Percentiles rank a stretch among this genome's conserved stretches.
Evolutionary conservation across 1,140 invertebrate species (phyloP).

Genomic region (Aphaenogaster ashmeadi): DNA sequence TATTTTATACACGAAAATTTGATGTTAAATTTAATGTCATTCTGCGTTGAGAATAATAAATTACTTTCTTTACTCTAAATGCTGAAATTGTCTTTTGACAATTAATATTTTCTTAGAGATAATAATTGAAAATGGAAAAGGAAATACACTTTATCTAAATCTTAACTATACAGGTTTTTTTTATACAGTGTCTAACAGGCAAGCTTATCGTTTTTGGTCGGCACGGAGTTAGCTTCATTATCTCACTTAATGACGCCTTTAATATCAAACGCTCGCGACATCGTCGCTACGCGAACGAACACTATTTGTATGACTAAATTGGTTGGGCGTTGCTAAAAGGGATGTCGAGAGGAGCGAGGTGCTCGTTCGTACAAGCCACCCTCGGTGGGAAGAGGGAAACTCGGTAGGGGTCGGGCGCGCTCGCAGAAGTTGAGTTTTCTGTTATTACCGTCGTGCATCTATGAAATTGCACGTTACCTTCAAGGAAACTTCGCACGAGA

Average conservation of each 20-base stretch:
- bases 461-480: conserved; percentile 64
- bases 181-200: conserved; percentile 6
- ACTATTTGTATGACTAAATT: conserved; percentile 79
- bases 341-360: conserved; percentile 64
- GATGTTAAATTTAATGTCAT: neutral
- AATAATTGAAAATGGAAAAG: neutral
- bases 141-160: neutral
- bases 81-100: neutral
- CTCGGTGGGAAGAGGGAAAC: conserved; percentile 58
- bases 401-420: conserved; percentile 35
- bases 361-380: conserved; percentile 68
- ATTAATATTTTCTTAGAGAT: neutral
- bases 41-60: neutral
- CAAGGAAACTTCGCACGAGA: conserved; percentile 59
- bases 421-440: conserved; percentile 63
- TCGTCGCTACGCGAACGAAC: conserved; percentile 67
- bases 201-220: conserved; percentile 29
- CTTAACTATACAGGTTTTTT: neutral
- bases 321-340: conserved; percentile 75
- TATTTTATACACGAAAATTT: neutral
- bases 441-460: conserved; percentile 63
- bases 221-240: conserved; percentile 71
- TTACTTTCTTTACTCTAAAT: neutral
- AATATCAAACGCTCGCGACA: conserved; percentile 75
- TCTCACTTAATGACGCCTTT: conserved; percentile 76